phyloP scores from a whole-genome alignment of 2,888 invertebrate species.

The Sarcophaga rosellei region DNA sequence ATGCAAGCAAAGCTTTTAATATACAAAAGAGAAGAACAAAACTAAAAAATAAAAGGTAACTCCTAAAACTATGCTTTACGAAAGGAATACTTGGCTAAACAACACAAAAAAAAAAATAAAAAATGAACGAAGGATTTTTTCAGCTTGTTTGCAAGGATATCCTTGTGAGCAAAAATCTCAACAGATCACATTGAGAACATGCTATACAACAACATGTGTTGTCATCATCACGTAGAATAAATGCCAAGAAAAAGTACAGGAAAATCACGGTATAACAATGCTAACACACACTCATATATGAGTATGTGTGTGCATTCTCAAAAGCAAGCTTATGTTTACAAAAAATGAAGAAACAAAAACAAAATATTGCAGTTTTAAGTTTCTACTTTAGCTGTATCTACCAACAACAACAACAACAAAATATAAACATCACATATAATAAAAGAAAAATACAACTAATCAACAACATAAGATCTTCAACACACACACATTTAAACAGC shows the following conservation, averaged over 20 bases:
- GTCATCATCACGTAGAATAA: constrained; percentile 59
- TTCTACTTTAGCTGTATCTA: background rate
- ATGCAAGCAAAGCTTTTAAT: constrained; percentile 44
- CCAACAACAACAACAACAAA: constrained; percentile 13
- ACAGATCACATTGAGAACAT: constrained; percentile 59
- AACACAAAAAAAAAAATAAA: background rate
- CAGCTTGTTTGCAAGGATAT: constrained; percentile 47
- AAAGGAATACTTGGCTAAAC: constrained; percentile 30
- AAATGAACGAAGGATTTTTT: background rate
- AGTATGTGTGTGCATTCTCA: background rate
- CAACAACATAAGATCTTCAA: background rate
- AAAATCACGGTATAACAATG: background rate
- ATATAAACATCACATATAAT: background rate
- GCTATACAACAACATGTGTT: constrained; percentile 60
- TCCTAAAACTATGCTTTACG: constrained; percentile 30
- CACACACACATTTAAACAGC: background rate
- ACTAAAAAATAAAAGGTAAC: constrained; percentile 12
- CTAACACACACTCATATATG: background rate
- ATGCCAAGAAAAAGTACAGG: constrained; percentile 11
- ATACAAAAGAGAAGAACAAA: background rate
- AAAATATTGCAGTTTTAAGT: background rate
- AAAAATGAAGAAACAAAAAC: no score
- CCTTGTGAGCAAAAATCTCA: constrained; percentile 57
- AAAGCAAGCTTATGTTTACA: no score
- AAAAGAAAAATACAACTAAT: constrained; percentile 44